Evolutionary conservation across 2,113 vertebrate species (phyloP), one percentile per base, ranked within the genome.

Genomic region (Plecturocebus donacophilus): DNA sequence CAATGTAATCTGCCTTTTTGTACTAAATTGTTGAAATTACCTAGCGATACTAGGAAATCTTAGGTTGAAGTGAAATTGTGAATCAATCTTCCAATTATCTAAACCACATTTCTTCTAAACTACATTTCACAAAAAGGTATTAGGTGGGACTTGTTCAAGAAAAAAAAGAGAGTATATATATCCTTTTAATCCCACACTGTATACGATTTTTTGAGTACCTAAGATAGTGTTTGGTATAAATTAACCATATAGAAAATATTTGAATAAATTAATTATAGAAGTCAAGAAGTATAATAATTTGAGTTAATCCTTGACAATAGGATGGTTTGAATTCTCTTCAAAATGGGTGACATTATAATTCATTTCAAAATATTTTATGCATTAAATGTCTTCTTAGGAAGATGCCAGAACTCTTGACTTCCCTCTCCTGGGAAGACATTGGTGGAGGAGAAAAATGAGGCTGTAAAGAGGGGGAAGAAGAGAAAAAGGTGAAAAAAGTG

Each of bases 21-120:
- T 76, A 40, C 42, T 92, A 94, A 70, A 75, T 68, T 88, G 19
- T 70, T 91, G 70, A 95, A 97, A 91, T 76, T 95, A 91, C 14
- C 6, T 40, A 58, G 35, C 68, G 85, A 81, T 81, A 23, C 27
- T 76, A 38, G 38, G 93, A 84, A 88, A 88, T 77, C 42, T 13
- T 66, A 88, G 56, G 58, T n/a, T 75, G 8, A 93, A 88, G 42
- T 85, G 79, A 88, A 85, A 85, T 20, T 77, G 23, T 40, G 42
- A 93, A 56, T 2, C 4, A 87, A 66, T 56, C 56, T 66, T 81
- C 30, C 10, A 82, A 3, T 38, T 12, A n/a, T 81, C 47, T 90
- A 71, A 86, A 47, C 23, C 38, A 35, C 64, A 87, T 79, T 77
- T 88, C 17, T 87, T 87, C 68, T 90, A 38, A 93, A 47, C 17